These are phyloP conservation scores for Syritta pipiens DNA, from an alignment of 2,888 invertebrate genomes.

Conservation along the genomic window DNA sequence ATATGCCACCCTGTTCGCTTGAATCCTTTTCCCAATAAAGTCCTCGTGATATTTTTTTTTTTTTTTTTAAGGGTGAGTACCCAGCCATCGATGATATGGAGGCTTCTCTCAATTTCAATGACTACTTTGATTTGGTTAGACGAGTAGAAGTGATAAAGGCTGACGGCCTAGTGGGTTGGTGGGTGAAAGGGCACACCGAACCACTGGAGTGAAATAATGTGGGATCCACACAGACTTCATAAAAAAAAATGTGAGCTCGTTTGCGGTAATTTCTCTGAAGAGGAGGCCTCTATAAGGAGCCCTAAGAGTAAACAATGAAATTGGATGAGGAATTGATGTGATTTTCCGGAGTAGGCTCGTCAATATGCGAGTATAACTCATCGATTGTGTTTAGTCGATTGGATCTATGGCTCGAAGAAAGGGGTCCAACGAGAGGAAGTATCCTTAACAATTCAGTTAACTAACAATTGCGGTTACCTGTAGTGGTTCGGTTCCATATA, in stretches of 20 bases:
- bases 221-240: background rate
- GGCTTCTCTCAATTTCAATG: constrained; percentile 3
- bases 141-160: constrained; percentile 17
- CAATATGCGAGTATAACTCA: background rate
- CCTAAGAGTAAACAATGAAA: background rate
- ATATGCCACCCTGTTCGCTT: background rate
- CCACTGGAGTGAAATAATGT: constrained; percentile 20
- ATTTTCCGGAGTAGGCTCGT: background rate
- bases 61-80: background rate
- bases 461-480: too few species aligned
- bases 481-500: too few species aligned
- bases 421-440: background rate
- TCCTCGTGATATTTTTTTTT: background rate
- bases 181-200: background rate
- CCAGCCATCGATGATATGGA: background rate
- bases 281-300: background rate
- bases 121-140: constrained; percentile 14
- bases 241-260: constrained; percentile 6
- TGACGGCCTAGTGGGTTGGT: background rate
- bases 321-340: background rate
- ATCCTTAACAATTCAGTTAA: background rate
- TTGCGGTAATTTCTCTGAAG: background rate
- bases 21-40: background rate
- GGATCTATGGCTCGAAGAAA: background rate
- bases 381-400: constrained; percentile 5